Evolutionary conservation across 2,113 vertebrate species (phyloP), one percentile per base, ranked within the genome.

Genomic region (Dolichallabes microphthalmus): DNA sequence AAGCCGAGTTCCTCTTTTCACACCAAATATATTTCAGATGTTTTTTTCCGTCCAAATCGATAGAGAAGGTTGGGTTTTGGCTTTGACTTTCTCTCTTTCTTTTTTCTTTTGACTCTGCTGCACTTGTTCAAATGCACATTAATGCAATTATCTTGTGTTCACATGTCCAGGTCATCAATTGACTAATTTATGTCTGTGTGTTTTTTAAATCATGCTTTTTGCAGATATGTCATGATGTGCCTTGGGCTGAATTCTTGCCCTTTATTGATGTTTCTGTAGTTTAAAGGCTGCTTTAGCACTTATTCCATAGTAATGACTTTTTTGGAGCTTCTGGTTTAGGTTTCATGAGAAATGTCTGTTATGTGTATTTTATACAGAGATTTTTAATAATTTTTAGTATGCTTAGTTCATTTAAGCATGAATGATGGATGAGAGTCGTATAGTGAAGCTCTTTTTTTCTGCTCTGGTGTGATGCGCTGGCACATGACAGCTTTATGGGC

Each of bases 401-500:
- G 9, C 64, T 45, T 58, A 45, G 57, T 86, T 86, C 78, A 63
- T 87, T 58, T 35, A 50, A 50, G 68, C 17, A 45, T 71, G 78
- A 82, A 78, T 86, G 78, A 86, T 86, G 78, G 55, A 86, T 82
- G 71, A 85, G 84, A 45, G 52, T 69, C 35, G n/a, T 82, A 63
- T 50, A 63, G 61, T 20, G 63, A 69, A 84, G 82, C 57, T 73
- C 74, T 87, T 86, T 86, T 85, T 74, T 84, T 85, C 87, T 77
- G 80, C 53, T 82, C 87, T 71, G 68, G 68, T 87, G 87, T 88
- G 86, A 90, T 91, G 88, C 86, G 88, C 88, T 86, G 88, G 89
- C 88, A 90, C 89, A 89, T 80, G 90, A 92, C 91, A 90, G 91
- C 90, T 92, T 94, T 89, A 93, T 89, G 80, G 88, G 82, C 87